A percentile compares a stretch with the other conserved stretches of the same genome.
Evolutionary conservation across 2,888 invertebrate genomes (phyloP).

Genomic region (Pristionchus entomophagus): DNA sequence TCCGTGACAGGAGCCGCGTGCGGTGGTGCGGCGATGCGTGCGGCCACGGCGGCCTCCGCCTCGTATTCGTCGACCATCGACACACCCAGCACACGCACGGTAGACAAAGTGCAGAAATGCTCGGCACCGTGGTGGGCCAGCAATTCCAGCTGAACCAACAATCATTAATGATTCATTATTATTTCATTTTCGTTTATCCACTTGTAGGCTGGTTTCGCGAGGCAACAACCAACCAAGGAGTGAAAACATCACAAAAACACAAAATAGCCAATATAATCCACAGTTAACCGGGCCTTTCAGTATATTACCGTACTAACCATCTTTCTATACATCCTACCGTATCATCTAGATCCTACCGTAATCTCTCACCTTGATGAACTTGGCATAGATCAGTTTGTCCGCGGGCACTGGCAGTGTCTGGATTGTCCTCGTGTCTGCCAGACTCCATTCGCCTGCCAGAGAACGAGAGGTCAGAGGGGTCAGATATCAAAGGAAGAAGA

Average conservation of each 20-base stretch:
- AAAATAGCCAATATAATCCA: no score
- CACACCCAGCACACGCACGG: conserved; percentile 93
- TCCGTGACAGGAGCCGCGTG: background rate
- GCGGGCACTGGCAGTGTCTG: conserved; percentile 79
- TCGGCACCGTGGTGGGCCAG: conserved; percentile 95
- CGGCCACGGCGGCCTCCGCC: conserved; percentile 64
- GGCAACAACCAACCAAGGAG: no score
- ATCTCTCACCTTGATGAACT: conserved; percentile 86
- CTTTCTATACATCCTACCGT: no score
- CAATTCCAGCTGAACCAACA: conserved; percentile 82
- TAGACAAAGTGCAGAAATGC: conserved; percentile 97
- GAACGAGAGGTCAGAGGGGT: no score
- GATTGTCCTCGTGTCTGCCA: conserved; percentile 49
- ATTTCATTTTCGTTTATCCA: no score
- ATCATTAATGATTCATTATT: background rate
- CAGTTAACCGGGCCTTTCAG: no score
- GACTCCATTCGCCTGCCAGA: conserved; percentile 29
- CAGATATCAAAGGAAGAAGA: no score
- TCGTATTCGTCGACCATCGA: conserved; percentile 80
- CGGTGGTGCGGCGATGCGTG: conserved; percentile 14
- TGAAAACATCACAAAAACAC: no score
- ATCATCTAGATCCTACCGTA: no score
- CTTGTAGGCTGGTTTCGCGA: no score
- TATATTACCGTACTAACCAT: no score
- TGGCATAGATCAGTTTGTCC: conserved; percentile 84